Evolutionary conservation across 1,140 invertebrate genomes (phyloP).

Genomic region (Helicoverpa zea): DNA sequence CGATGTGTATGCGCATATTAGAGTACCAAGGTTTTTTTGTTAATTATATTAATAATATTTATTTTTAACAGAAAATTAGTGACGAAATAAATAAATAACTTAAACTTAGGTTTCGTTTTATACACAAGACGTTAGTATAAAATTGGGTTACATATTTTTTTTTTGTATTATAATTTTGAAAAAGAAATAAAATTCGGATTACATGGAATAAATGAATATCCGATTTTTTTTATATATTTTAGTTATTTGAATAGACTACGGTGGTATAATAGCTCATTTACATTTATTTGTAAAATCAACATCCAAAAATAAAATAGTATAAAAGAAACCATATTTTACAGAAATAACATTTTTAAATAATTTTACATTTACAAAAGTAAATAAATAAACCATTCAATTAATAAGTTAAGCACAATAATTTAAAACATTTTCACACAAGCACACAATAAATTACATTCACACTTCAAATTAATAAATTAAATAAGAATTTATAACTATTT

Average conservation of each 20-base stretch:
- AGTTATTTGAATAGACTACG: background rate
- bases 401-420: background rate
- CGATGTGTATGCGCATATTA: constrained; percentile 35
- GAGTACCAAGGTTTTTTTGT: constrained; percentile 8
- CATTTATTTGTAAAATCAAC: too few relatives aligned
- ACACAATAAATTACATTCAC: constrained; percentile 69
- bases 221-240: background rate
- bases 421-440: background rate
- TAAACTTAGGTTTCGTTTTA: background rate
- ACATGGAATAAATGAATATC: background rate
- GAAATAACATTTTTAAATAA: too few relatives aligned
- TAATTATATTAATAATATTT: constrained; percentile 9
- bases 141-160: too few relatives aligned
- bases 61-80: background rate
- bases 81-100: constrained; percentile 13
- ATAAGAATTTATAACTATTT: constrained; percentile 3
- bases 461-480: constrained; percentile 53
- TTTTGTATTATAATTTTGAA: too few relatives aligned
- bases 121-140: background rate
- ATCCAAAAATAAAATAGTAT: too few relatives aligned
- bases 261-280: background rate
- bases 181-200: background rate
- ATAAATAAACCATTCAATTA: background rate
- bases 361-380: background rate
- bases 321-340: too few relatives aligned